A percentile compares a stretch with the other conserved stretches of the same genome.
These are phyloP conservation scores for Collichthys lucidus DNA, from an alignment of 2,113 vertebrate genomes.

Conservation along the genomic window DNA sequence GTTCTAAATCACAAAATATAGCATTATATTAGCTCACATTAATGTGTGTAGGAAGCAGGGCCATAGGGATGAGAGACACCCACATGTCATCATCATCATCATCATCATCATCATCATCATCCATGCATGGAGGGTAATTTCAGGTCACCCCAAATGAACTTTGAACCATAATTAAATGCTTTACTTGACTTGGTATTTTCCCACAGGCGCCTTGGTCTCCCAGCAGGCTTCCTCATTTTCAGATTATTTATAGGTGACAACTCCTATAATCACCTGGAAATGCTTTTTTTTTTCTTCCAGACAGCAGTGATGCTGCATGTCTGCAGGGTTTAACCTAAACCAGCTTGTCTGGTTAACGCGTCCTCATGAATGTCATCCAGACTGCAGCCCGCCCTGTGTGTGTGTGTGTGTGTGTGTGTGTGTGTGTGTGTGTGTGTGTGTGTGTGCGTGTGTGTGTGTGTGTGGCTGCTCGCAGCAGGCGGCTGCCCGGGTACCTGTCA, in stretches of 20 bases:
- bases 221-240: not conserved
- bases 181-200: not conserved
- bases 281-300: not conserved
- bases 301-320: constrained; percentile 38
- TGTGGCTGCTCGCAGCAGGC: constrained; percentile 32
- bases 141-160: not conserved
- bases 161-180: not conserved
- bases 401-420: not conserved
- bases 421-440: not conserved
- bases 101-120: too few species aligned
- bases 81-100: not conserved
- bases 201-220: not conserved
- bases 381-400: not conserved
- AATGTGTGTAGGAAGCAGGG: not conserved
- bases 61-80: not conserved
- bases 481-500: constrained; percentile 47
- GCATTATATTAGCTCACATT: not conserved
- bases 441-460: constrained; percentile 16
- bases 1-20: too few species aligned
- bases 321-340: constrained; percentile 17
- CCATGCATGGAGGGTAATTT: not conserved
- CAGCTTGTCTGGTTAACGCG: not conserved
- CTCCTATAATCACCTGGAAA: constrained; percentile 19
- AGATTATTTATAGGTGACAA: not conserved
- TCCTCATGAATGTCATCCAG: constrained; percentile 17